Conservation (phyloP, 2,888 invertebrate genomes). For the Lasioglossum lativentre region DNA sequence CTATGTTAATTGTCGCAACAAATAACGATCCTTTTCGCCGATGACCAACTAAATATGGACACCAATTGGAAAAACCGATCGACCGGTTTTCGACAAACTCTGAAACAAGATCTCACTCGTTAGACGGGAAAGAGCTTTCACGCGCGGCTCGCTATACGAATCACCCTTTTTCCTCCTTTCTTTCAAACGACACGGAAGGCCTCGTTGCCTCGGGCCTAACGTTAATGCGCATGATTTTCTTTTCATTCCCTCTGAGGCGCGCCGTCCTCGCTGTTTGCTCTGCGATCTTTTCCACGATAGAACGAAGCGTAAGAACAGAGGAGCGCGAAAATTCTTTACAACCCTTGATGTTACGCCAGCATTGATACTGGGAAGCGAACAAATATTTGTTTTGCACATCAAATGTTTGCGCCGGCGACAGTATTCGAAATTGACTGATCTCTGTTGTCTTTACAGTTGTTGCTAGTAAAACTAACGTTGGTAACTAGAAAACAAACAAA, state of each 20-base stretch:
- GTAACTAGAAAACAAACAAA: background rate
- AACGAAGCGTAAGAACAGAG: background rate
- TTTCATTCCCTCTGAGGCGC: constrained; percentile 46
- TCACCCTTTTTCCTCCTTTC: constrained; percentile 16
- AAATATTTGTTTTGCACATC: background rate
- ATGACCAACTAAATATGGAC: background rate
- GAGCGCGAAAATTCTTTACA: background rate
- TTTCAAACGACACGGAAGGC: constrained; percentile 49
- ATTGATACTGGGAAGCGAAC: background rate
- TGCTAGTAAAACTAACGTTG: background rate
- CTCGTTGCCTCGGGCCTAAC: constrained; percentile 49
- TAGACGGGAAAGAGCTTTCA: constrained; percentile 48
- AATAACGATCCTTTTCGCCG: background rate
- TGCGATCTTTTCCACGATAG: constrained; percentile 50
- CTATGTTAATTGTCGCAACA: background rate
- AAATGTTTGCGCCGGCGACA: background rate
- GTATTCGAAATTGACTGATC: background rate
- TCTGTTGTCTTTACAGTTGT: background rate
- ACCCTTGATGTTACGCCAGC: background rate
- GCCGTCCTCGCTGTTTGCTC: constrained; percentile 51
- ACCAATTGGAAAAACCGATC: constrained; percentile 21
- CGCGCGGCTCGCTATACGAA: constrained; percentile 27
- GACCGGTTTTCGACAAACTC: constrained; percentile 28
- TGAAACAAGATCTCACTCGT: constrained; percentile 50
- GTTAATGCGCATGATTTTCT: constrained; percentile 63